Evolutionary conservation across 2,113 vertebrate genomes (phyloP), one percentile per base, ranked within the genome.

Genomic region (Saccopteryx leptura): DNA sequence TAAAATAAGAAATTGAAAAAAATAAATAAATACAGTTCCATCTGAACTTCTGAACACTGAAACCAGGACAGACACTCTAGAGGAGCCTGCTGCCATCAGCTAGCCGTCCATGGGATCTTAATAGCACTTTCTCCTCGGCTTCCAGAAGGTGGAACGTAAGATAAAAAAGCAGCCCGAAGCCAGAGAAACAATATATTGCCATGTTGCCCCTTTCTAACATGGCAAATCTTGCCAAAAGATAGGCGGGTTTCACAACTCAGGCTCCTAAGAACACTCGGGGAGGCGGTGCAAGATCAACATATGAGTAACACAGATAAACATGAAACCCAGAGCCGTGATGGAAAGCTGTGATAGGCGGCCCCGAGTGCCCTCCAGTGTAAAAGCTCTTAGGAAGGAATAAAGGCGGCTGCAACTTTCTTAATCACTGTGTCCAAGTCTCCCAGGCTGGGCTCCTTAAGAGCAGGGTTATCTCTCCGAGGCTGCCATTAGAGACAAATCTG

Each of bases 301-400:
- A 56, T 66, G 89, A 97, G 80, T 66, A 80, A 95, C 83, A 87
- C 93, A 96, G 94, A 95, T 93, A 93, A 93, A 76, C 88, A 39
- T 56, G 68, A 97, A 92, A 92, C 93, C 65, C n/a, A 7, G 24
- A 74, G 68, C 75, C 65, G 7, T 69, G 96, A 97, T 94, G 90
- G 63, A 46, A 50, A 87, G 58, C 2, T 0, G 28, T 2, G 82
- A 96, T 83, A 96, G 92, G 90, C 0, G 2, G 72, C 81, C 95
- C 24, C 9, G 65, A 82, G 58, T 90, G 68, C 79, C 69, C 75
- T 68, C 21, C 72, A 8, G 46, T 18, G 78, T 82, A 54, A 69
- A 92, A 85, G 80, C 63, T 92, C 81, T 69, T 39, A 33, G 5
- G 68, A 72, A 78, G 31, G 39, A 92, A 94, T 72, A 91, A 85